phyloP scores from a whole-genome alignment of 2,888 invertebrate species.

The Cecidostiba fungosa region DNA sequence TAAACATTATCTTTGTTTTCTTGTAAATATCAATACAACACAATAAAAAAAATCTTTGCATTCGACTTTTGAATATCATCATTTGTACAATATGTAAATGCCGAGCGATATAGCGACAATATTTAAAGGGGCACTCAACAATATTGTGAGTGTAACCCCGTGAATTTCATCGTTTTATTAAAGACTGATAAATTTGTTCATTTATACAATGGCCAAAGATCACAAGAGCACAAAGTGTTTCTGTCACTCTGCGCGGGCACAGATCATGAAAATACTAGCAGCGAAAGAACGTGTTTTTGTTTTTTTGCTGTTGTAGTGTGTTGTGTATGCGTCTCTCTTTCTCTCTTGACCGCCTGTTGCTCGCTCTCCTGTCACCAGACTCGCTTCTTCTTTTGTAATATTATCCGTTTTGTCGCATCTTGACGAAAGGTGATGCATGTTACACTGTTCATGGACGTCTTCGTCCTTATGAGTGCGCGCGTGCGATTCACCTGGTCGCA shows the following conservation, averaged over 20 bases:
- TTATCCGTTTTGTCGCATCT: background rate
- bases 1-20: slow-evolving; percentile 63
- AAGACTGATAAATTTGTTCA: slow-evolving; percentile 81
- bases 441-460: slow-evolving; percentile 19
- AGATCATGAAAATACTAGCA: slow-evolving; percentile 54
- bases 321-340: slow-evolving; percentile 30
- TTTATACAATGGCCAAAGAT: slow-evolving; percentile 79
- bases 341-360: slow-evolving; percentile 23
- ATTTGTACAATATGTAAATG: slow-evolving; percentile 65
- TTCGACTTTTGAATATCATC: slow-evolving; percentile 61
- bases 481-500: slow-evolving; percentile 59
- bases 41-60: slow-evolving; percentile 64
- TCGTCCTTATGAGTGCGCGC: slow-evolving; percentile 20
- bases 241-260: slow-evolving; percentile 22
- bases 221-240: slow-evolving; percentile 55
- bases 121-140: slow-evolving; percentile 60
- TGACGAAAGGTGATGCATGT: background rate
- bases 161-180: slow-evolving; percentile 80
- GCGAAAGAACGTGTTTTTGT: slow-evolving; percentile 43
- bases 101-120: slow-evolving; percentile 61
- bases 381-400: slow-evolving; percentile 12
- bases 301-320: slow-evolving; percentile 28
- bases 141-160: slow-evolving; percentile 68
- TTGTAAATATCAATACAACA: slow-evolving; percentile 65
- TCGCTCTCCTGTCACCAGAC: background rate